Evolutionary conservation across 2,113 vertebrate genomes (phyloP).

Genomic region (Daubentonia madagascariensis): DNA sequence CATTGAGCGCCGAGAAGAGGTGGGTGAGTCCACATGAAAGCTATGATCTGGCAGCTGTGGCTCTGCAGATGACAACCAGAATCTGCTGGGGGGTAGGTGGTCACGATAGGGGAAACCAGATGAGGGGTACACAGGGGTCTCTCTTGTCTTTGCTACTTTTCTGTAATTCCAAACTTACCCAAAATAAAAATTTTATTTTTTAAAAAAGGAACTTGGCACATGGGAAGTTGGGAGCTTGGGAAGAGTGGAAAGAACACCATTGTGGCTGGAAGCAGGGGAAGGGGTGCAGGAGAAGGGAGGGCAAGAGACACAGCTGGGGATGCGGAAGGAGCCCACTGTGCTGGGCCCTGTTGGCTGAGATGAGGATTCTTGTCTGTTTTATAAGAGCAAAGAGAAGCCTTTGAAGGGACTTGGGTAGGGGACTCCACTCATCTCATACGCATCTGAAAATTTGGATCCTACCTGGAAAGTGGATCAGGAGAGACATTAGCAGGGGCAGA

Average conservation of each 20-base stretch:
- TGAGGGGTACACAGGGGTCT: fast-evolving
- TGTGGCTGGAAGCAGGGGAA: neutral
- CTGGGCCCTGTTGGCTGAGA: neutral
- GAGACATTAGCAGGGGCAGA: no score
- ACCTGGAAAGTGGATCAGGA: neutral
- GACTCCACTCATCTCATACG: fast-evolving
- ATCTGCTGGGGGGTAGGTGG: fast-evolving
- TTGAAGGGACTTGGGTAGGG: neutral
- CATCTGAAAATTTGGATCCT: neutral
- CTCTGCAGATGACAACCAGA: neutral
- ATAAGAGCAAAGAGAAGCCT: neutral
- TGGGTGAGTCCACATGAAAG: neutral
- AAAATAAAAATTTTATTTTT: neutral
- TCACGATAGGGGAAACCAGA: fast-evolving
- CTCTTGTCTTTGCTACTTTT: neutral
- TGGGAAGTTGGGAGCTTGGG: fast-evolving
- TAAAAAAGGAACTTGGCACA: neutral
- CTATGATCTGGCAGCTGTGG: neutral
- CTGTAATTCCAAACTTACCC: neutral
- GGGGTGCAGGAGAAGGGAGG: neutral
- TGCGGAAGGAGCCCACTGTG: fast-evolving
- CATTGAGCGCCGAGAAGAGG: neutral
- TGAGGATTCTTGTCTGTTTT: neutral
- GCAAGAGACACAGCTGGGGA: neutral
- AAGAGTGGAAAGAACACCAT: fast-evolving